phyloP scores from a whole-genome alignment of 2,888 invertebrate species.

The Cephus sareptanus region DNA sequence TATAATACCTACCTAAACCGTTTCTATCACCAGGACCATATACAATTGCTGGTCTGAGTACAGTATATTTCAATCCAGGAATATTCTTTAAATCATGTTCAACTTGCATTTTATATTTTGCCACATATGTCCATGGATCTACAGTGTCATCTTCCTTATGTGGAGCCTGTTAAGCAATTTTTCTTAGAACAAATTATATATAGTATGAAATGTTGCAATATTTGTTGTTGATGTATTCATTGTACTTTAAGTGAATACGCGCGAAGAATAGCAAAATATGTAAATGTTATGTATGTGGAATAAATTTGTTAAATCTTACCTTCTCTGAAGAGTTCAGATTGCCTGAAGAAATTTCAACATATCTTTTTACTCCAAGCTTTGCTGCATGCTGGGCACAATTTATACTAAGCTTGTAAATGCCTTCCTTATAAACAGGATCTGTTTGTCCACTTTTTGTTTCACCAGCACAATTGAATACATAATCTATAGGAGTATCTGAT shows the following conservation, averaged over 20 bases:
- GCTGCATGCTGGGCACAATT: constrained; percentile 87
- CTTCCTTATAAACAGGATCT: constrained; percentile 91
- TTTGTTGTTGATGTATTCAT: not conserved
- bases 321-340: constrained; percentile 85
- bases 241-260: not conserved
- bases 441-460: constrained; percentile 91
- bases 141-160: constrained; percentile 80
- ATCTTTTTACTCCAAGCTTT: constrained; percentile 74
- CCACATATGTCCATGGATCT: constrained; percentile 88
- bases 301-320: constrained; percentile 62
- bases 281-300: not conserved
- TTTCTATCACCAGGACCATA: constrained; percentile 87
- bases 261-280: not conserved
- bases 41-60: constrained; percentile 85
- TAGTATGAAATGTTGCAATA: not conserved
- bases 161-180: constrained; percentile 66
- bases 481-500: constrained; percentile 75
- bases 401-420: constrained; percentile 83
- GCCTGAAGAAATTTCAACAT: constrained; percentile 87
- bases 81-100: constrained; percentile 80
- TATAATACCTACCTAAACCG: constrained; percentile 82
- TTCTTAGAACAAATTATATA: constrained; percentile 14
- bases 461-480: constrained; percentile 90
- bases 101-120: constrained; percentile 84
- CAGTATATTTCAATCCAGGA: constrained; percentile 78